These are phyloP conservation scores for Drosophila siamana DNA, from an alignment of 2,888 invertebrate genomes.

Conservation along the genomic window DNA sequence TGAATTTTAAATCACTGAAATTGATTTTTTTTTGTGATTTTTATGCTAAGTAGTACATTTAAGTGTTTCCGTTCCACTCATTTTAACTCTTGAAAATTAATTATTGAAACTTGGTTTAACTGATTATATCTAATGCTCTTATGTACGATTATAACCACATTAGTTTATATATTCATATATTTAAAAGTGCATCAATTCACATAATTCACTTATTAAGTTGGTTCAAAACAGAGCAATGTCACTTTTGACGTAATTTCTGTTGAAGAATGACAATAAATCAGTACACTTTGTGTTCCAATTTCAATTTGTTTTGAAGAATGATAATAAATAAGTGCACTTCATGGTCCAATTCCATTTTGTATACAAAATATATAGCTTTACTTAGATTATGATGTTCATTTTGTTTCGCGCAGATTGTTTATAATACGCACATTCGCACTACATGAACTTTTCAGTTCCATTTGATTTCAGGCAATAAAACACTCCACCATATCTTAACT, in stretches of 20 bases:
- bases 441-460: not conserved
- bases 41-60: too few species aligned
- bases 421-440: not conserved
- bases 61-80: not conserved
- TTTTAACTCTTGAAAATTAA: too few species aligned
- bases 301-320: not conserved
- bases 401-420: not conserved
- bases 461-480: slow-evolving; percentile 1
- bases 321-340: not conserved
- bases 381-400: not conserved
- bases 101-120: not conserved
- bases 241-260: not conserved
- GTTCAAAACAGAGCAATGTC: too few species aligned
- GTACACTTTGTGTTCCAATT: not conserved
- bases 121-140: not conserved
- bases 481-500: slow-evolving; percentile 1
- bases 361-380: not conserved
- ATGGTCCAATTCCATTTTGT: not conserved
- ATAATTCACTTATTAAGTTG: too few species aligned
- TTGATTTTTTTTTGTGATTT: too few species aligned
- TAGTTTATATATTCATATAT: too few species aligned
- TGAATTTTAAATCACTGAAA: too few species aligned
- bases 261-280: not conserved
- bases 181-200: too few species aligned
- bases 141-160: too few species aligned